Conservation (phyloP, 1,140 invertebrate genomes). For the Lordiphosa collinella region DNA sequence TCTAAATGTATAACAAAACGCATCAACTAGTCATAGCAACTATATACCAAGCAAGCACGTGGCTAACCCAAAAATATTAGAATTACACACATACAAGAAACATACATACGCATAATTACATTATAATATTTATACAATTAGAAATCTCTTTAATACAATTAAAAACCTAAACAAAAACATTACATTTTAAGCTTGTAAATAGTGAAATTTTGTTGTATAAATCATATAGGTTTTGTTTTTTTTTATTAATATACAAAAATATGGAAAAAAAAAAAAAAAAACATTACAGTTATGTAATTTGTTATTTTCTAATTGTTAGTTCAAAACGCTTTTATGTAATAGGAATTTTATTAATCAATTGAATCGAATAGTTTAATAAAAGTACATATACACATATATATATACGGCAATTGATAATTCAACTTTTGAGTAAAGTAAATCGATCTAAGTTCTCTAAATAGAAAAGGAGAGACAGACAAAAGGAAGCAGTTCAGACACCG, state of each 20-base stretch:
- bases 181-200: constrained; percentile 56
- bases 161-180: constrained; percentile 7
- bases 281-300: constrained; percentile 44
- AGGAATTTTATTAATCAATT: constrained; percentile 51
- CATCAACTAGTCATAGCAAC: constrained; percentile 66
- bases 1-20: constrained; percentile 21
- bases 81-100: constrained; percentile 19
- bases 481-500: no score
- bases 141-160: constrained; percentile 28
- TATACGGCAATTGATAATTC: no score
- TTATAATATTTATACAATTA: constrained; percentile 15
- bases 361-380: constrained; percentile 49
- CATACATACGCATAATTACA: constrained; percentile 16
- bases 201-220: constrained; percentile 58
- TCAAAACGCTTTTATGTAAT: constrained; percentile 60
- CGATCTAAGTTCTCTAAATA: no score
- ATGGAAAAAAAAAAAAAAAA: constrained; percentile 9
- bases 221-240: constrained; percentile 44
- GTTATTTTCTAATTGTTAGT: constrained; percentile 69
- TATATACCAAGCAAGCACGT: constrained; percentile 25
- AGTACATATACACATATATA: no score
- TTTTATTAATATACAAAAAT: constrained; percentile 22
- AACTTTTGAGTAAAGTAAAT: no score
- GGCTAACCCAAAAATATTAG: constrained; percentile 1
- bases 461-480: no score